Conservation (phyloP, 1,140 invertebrate species). For the Bursaphelenchus mucronatus region DNA sequence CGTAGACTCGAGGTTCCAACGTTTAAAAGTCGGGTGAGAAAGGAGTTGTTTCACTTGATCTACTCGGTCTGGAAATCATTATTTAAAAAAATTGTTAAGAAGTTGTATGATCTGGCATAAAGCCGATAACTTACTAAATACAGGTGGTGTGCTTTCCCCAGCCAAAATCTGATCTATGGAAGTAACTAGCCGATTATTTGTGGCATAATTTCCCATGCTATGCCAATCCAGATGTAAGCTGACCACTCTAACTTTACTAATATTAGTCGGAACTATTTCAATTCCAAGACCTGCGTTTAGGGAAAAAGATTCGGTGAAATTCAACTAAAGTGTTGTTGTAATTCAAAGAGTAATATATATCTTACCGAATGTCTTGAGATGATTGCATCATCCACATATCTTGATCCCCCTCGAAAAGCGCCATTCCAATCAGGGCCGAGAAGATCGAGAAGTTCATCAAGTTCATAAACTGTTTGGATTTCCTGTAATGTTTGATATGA, state of each 20-base stretch:
- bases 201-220: constrained; percentile 35
- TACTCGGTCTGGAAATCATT: constrained; percentile 28
- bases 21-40: constrained; percentile 19
- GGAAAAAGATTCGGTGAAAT: constrained; percentile 3
- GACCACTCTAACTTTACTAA: constrained; percentile 26
- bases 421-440: constrained; percentile 4
- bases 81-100: too few species aligned
- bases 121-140: not conserved
- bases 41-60: constrained; percentile 34
- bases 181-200: constrained; percentile 39
- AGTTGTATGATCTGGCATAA: not conserved
- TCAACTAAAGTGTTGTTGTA: not conserved
- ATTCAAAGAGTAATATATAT: not conserved
- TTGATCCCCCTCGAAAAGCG: constrained; percentile 14
- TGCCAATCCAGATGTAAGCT: constrained; percentile 36
- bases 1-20: constrained; percentile 21
- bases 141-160: constrained; percentile 34
- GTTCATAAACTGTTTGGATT: not conserved
- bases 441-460: constrained; percentile 1
- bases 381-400: constrained; percentile 5
- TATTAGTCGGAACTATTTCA: constrained; percentile 18
- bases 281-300: constrained; percentile 24
- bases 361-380: constrained; percentile 2
- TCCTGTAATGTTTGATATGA: not conserved
- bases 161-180: constrained; percentile 31